These are phyloP conservation scores for Montipora foliosa DNA, from an alignment of 64 coral and sea anemone genomes.

Conservation along the genomic window DNA sequence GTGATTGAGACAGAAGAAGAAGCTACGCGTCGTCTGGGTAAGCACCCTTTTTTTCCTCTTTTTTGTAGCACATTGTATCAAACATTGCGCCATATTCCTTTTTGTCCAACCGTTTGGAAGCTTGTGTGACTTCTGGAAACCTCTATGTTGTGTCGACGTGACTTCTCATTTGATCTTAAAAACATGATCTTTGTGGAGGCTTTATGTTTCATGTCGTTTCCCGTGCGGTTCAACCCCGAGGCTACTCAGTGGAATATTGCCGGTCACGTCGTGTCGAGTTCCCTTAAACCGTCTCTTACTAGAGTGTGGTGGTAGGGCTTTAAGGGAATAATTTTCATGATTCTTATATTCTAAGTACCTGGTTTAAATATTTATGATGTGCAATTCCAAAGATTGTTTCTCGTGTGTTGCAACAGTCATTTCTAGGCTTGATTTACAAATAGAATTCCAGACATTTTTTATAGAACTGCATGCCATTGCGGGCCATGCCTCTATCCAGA, in stretches of 20 bases:
- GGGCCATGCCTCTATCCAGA: not conserved
- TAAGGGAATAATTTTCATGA: no score
- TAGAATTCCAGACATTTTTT: slow-evolving; percentile 48
- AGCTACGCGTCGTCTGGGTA: slow-evolving; percentile 2
- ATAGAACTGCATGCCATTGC: not conserved
- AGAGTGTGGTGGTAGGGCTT: no score
- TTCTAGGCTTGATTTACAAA: not conserved
- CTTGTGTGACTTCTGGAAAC: not conserved
- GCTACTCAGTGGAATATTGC: not conserved
- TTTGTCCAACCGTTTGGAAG: not conserved
- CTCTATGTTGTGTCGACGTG: not conserved
- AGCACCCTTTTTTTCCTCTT: not conserved
- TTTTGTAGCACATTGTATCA: not conserved
- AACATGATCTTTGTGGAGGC: no score
- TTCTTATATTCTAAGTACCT: not conserved
- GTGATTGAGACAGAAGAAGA: slow-evolving; percentile 28
- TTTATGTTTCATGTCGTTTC: not conserved
- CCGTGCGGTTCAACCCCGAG: not conserved
- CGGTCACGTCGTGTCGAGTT: not conserved
- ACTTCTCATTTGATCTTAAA: slow-evolving; percentile 1
- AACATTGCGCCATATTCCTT: not conserved
- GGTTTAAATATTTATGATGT: not conserved
- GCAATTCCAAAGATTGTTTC: no score
- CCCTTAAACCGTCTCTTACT: not conserved
- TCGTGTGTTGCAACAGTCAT: slow-evolving; percentile 21